Evolutionary conservation across 2,888 invertebrate species (phyloP), one percentile per base, ranked within the genome.

Genomic region (Diaprepes abbreviatus): DNA sequence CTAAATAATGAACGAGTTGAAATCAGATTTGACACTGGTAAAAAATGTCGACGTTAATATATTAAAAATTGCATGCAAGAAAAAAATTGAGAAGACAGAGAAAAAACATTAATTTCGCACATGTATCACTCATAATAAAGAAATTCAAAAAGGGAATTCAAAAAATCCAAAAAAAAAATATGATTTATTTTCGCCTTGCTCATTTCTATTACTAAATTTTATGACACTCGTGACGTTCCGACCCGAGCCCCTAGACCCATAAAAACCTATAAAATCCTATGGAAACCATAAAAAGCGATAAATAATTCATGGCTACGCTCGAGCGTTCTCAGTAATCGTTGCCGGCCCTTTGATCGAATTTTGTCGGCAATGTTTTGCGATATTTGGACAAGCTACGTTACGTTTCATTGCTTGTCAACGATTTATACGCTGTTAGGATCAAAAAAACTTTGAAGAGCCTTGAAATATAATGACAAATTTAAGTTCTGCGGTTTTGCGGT

Each of bases 311-410:
- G 6, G 35, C 19, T 55, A 55, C 55, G 36, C 55, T 55, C 36
- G 36, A 55, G 35, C 55, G 55, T 38, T 31, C 54, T 54, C 19
- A 16, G 19, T 21, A 38, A 38, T 38, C 55, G 55, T 12, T 3
- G 55, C 55, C n/a, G 36, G 36, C 36, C 55, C 55, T 55, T 55
- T 55, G 55, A 55, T 55, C 14, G 38, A 36, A 36, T 55, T 55
- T 55, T 5, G 55, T 55, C 55, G 35, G 55, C 36, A 17, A 21
- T 55, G 55, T 55, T 38, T 55, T 55, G 55, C 55, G 55, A 55
- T 55, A 55, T 55, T 55, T 36, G 21, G 55, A 55, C 55, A 36
- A 36, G 17, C 55, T 19, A 12, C 36, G 38, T 55, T 55, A 19
- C 36, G 55, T 16, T 55, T 38, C 36, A 24, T 36, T 38, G 55